Conservation (phyloP, 1,140 invertebrate genomes). For the Drosophila orena region DNA sequence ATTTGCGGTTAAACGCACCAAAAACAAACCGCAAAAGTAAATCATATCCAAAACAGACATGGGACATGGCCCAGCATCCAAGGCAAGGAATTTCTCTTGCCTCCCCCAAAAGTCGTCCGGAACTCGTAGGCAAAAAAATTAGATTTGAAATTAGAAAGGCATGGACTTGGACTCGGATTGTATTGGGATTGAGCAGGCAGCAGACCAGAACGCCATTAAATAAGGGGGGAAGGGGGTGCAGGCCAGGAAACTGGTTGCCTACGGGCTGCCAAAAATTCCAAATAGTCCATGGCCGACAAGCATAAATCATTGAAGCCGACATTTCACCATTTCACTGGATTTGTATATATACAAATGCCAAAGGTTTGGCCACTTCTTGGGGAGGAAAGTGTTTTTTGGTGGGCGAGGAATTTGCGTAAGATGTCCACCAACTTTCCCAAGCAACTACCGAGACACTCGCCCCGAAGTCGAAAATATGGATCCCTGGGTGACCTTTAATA, state of each 20-base stretch:
- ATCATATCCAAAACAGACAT: slow-evolving; percentile 75
- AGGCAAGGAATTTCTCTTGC: slow-evolving; percentile 48
- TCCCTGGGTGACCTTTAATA: slow-evolving; percentile 17
- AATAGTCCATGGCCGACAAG: slow-evolving; percentile 73
- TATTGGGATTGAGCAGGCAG: slow-evolving; percentile 46
- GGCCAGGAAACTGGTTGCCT: slow-evolving; percentile 37
- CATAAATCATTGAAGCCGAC: slow-evolving; percentile 84
- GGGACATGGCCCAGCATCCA: slow-evolving; percentile 62
- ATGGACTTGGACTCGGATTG: slow-evolving; percentile 40
- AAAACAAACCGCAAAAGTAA: slow-evolving; percentile 82
- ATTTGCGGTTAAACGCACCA: slow-evolving; percentile 83
- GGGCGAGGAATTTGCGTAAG: slow-evolving; percentile 36
- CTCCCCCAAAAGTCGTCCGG: slow-evolving; percentile 1
- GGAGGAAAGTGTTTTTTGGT: slow-evolving; percentile 12
- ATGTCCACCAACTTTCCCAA: slow-evolving; percentile 24
- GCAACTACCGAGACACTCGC: background rate
- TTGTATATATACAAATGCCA: slow-evolving; percentile 59
- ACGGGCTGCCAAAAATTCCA: slow-evolving; percentile 69
- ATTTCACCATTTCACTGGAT: slow-evolving; percentile 79
- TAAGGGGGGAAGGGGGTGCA: slow-evolving; percentile 1
- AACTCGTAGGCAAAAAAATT: slow-evolving; percentile 75
- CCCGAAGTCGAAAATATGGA: background rate
- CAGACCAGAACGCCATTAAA: slow-evolving; percentile 70
- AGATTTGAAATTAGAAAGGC: slow-evolving; percentile 82
- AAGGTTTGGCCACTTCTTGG: slow-evolving; percentile 7